Evolutionary conservation across 2,113 vertebrate species (phyloP), one percentile per base, ranked within the genome.

Genomic region (Eptatretus burgeri): DNA sequence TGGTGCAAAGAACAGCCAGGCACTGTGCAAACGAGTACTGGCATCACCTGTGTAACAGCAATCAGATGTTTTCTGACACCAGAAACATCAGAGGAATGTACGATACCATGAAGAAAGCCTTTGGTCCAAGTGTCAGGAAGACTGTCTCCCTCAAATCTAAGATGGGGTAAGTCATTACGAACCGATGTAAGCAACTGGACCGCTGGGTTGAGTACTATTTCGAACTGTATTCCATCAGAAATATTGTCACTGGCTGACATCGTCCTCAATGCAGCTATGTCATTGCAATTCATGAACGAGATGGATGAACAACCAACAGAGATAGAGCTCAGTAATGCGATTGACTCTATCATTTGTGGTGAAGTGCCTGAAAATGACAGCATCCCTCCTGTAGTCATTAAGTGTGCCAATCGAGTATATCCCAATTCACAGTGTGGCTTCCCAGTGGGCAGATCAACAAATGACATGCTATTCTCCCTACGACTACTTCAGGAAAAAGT

Each of bases 71-170:
- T 17, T 56, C 8, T 56, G 18, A 16, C 52, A n/a, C n/a, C n/a
- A n/a, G n/a, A n/a, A n/a, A n/a, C n/a, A n/a, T n/a, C n/a, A n/a
- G n/a, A n/a, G n/a, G n/a, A 14, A 56, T 56, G 52, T 56, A 56
- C 18, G 52, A 56, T 16, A 17, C 14, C 52, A 7, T 56, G 14
- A 56, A 56, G 52, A 56, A 14, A 56, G 52, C 7, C 1, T 56
- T 56, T 56, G 52, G 52, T 56, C 52, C 52, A 56, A 56, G 18
- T 17, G 18, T 56, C n/a, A n/a, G n/a, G n/a, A n/a, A n/a, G n/a
- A n/a, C n/a, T n/a, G n/a, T n/a, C n/a, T n/a, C n/a, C n/a, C n/a
- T n/a, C n/a, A n/a, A n/a, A n/a, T n/a, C n/a, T n/a, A n/a, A n/a
- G n/a, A n/a, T n/a, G n/a, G n/a, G 52, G 52, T 14, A 14, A 14